These are phyloP conservation scores for Mechanitis messenoides DNA, from an alignment of 2,888 invertebrate species.

Conservation along the genomic window DNA sequence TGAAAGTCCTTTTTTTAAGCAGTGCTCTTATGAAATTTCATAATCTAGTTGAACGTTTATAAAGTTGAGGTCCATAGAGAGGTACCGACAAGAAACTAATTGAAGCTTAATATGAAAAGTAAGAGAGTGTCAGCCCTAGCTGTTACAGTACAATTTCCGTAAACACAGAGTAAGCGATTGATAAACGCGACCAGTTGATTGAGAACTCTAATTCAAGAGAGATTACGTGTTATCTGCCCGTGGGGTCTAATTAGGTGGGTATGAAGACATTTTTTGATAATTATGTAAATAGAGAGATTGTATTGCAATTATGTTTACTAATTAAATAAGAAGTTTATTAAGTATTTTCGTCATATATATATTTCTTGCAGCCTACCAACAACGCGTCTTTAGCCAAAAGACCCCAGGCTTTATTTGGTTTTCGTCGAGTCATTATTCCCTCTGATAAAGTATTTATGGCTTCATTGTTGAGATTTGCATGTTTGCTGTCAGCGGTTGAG, in stretches of 20 bases:
- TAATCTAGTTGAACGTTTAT: too few relatives aligned
- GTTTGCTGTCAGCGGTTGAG: conserved; percentile 15
- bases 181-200: conserved; percentile 56
- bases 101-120: conserved; percentile 5
- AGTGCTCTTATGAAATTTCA: too few relatives aligned
- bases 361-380: too few relatives aligned
- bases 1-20: too few relatives aligned
- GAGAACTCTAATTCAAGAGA: conserved; percentile 53
- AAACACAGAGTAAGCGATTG: conserved; percentile 49
- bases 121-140: conserved; percentile 20
- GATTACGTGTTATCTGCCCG: conserved; percentile 50
- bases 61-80: too few relatives aligned
- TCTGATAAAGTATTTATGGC: conserved; percentile 20
- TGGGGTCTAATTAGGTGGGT: background rate
- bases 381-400: too few relatives aligned
- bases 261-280: conserved; percentile 4
- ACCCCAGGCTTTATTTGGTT: background rate
- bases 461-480: conserved; percentile 24
- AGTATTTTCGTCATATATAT: too few relatives aligned
- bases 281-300: background rate
- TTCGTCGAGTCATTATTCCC: conserved; percentile 8
- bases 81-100: too few relatives aligned
- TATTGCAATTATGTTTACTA: background rate
- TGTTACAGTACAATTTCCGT: conserved; percentile 33
- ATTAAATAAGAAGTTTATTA: background rate